These are phyloP conservation scores for Thunnus maccoyii DNA, from an alignment of 2,113 vertebrate species.

Conservation along the genomic window DNA sequence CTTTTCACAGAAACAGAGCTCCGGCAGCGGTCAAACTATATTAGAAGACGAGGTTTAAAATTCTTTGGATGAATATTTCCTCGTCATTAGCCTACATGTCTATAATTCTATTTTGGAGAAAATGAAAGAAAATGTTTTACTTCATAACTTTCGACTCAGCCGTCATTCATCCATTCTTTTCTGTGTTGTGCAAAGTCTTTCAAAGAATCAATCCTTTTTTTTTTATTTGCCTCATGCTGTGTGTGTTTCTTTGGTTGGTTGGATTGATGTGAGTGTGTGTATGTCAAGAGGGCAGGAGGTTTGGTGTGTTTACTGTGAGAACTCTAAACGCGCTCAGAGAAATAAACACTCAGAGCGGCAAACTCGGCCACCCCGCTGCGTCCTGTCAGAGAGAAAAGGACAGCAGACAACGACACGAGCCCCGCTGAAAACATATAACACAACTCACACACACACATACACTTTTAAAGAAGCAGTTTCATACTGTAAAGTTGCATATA, in stretches of 20 bases:
- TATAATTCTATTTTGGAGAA: neutral
- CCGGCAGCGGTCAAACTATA: constrained; percentile 17
- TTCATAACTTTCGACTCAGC: constrained; percentile 23
- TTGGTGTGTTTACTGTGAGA: constrained; percentile 41
- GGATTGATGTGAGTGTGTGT: constrained; percentile 20
- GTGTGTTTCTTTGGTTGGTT: constrained; percentile 39
- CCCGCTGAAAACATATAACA: constrained; percentile 11
- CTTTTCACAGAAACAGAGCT: constrained; percentile 20
- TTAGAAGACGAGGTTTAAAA: constrained; percentile 30
- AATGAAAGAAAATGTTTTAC: constrained; percentile 11
- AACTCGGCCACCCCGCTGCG: constrained; percentile 35
- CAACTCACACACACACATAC: constrained; percentile 7
- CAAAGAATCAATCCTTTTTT: constrained; percentile 50
- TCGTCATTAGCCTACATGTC: neutral
- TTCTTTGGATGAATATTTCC: constrained; percentile 4
- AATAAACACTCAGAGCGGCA: constrained; percentile 30
- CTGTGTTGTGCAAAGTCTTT: constrained; percentile 27
- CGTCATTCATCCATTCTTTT: constrained; percentile 1
- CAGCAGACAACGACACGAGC: constrained; percentile 37
- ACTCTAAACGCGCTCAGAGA: constrained; percentile 7
- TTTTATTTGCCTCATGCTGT: constrained; percentile 39
- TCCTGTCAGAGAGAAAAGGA: constrained; percentile 39
- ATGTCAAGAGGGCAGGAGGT: neutral
- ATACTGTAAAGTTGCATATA: neutral
- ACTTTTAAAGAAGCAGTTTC: neutral